Conservation (phyloP, 2,797 vertebrate species). For the Hybognathus amarus region DNA sequence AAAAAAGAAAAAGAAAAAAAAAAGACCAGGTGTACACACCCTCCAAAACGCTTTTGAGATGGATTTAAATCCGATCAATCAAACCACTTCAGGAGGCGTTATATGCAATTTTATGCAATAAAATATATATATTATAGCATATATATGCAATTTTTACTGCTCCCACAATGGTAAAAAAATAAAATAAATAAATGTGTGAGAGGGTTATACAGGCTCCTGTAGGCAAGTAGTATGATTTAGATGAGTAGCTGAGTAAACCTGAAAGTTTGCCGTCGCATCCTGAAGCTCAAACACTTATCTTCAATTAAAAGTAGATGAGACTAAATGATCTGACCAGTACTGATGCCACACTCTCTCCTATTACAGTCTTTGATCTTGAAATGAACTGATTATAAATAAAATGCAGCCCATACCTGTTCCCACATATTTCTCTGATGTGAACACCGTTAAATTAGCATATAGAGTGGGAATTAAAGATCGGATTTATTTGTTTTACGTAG, state of each 20-base stretch:
- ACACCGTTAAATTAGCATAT: not conserved
- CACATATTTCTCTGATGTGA: not conserved
- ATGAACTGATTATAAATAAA: not conserved
- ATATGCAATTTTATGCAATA: too few species aligned
- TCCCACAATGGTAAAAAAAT: too few species aligned
- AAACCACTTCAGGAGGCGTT: not conserved
- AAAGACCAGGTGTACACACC: too few species aligned
- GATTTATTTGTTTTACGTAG: not conserved
- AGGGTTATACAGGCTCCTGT: too few species aligned
- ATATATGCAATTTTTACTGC: too few species aligned
- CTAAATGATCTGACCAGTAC: too few species aligned
- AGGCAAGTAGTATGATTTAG: too few species aligned
- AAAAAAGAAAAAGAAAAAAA: too few species aligned
- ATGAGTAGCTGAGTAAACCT: too few species aligned
- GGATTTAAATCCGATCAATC: not conserved
- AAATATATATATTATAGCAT: too few species aligned
- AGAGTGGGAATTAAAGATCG: not conserved
- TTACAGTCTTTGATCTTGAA: not conserved
- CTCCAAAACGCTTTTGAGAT: not conserved
- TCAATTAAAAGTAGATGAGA: not conserved
- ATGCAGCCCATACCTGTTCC: not conserved
- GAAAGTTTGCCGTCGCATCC: not conserved
- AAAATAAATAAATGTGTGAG: too few species aligned
- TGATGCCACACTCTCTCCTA: too few species aligned
- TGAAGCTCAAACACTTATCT: not conserved